Base-by-base conservation (phyloP, 53 echinoderm and acorn worm genomes). In the Echinometra lucunter region DNA sequence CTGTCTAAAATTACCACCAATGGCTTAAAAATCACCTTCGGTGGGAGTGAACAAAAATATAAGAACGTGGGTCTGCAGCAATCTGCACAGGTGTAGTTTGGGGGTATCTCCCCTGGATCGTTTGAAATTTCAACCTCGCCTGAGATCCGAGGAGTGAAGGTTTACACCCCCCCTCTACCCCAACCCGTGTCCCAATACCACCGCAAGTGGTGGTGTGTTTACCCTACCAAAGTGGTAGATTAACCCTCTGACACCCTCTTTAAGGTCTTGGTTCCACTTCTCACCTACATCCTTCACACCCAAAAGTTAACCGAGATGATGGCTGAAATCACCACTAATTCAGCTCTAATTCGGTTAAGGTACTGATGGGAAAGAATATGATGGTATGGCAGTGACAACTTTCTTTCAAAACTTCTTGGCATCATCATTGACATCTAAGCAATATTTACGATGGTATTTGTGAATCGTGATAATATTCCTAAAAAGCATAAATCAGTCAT, bases 151-250 rank as follows among this genome's bases (percentile, higher is more conserved):
- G 56, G 56, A 56, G 49, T 88, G 88, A 88, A 88, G 55, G 44
- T 88, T 30, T 55, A 30, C 15, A 49, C 88, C 55, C 53, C 56
- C 88, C 55, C 53, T 34, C 3, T n/a, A 88, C 88, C 88, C 37
- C 49, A 88, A 30, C 49, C 55, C 8, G 17, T 32, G 23, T 40
- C 92, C 74, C 92, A 42, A 67, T 44, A 70, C 80, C 93, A 93
- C 57, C 93, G 58, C 93, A 93, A 93, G 81, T 81, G 93, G 93
- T 56, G 37, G 32, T 32, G 57, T 93, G 93, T 93, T 93, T 93
- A 93, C 81, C 81, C 81, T 81, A 17, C 35, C 25, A 32, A 80
- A 93, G 93, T 93, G 93, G 82, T 27, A 40, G 93, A 81, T 93
- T 55, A 81, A 80, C 93, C 81, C 74, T 37, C 58, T 56, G 78